phyloP scores from a whole-genome alignment of 37 sponge, comb jelly and placozoan species.

The Mnemiopsis leidyi region DNA sequence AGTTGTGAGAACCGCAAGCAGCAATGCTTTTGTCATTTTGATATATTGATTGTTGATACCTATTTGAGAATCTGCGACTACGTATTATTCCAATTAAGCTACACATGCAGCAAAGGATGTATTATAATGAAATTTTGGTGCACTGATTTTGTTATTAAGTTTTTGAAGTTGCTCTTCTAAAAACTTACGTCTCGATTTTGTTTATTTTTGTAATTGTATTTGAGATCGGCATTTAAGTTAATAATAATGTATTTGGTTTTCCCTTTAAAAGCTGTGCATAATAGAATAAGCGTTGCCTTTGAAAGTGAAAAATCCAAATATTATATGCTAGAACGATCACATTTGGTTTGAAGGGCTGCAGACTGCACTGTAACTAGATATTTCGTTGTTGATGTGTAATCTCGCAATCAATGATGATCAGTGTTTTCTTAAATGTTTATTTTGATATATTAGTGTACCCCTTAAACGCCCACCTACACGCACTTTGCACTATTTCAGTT shows the following conservation, averaged over 20 bases:
- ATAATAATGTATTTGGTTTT: neutral
- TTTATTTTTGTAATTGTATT: conserved; percentile 66
- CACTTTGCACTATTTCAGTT: neutral
- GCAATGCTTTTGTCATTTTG: conserved; percentile 15
- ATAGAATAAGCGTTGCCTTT: neutral
- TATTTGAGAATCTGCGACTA: conserved; percentile 23
- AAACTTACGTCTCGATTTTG: conserved; percentile 63
- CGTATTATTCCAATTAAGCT: neutral
- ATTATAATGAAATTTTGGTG: neutral
- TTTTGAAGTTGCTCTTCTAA: conserved; percentile 14
- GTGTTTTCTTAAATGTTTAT: conserved; percentile 65
- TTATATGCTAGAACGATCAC: neutral
- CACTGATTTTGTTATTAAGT: conserved; percentile 41
- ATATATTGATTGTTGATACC: neutral
- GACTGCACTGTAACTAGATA: neutral
- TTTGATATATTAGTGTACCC: conserved; percentile 31
- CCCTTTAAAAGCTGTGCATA: neutral
- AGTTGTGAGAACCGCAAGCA: conserved; percentile 21
- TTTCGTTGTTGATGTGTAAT: neutral
- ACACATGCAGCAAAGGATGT: conserved; percentile 6
- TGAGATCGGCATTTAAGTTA: conserved; percentile 43
- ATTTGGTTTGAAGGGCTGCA: neutral
- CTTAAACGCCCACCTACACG: neutral
- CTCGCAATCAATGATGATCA: conserved; percentile 3
- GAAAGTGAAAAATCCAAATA: neutral